Evolutionary conservation across 2,888 invertebrate species (phyloP), one percentile per base, ranked within the genome.

Genomic region (Tetranychus truncatus): DNA sequence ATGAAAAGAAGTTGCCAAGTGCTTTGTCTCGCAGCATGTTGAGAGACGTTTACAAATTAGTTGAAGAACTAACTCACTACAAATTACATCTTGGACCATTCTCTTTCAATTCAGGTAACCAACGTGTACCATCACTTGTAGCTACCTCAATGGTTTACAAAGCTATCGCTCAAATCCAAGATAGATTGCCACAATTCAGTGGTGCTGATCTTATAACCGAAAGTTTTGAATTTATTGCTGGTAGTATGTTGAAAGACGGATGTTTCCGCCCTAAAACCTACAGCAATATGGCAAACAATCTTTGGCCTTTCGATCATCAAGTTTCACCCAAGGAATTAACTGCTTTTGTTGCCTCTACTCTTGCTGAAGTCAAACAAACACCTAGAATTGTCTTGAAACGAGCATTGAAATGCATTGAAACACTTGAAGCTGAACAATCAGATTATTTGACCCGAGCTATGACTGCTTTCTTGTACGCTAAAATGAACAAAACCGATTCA

Each of bases 41-140:
- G 9, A 9, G 34, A 20, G 21, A 24, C 7, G 1, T 72, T 72
- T 24, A 45, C 15, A 21, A 20, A 46, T 44, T 45, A 20, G 24
- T 46, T 20, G 72, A 75, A n/a, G n/a, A 34, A 21, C 18, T 75
- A 1, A 1, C 44, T 11, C 66, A 11, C 15, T 75, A 72, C 71
- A 8, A 65, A 72, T 46, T 71, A n/a, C n/a, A 9, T 4, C 71
- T 34, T 65, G 75, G 75, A 18, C 71, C 75, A 9, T 75, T 72
- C 71, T 75, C 75, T n/a, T n/a, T 75, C 44, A 1, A 45, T 6
- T 20, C 21, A 44, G 46, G 55, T 4, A n/a, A 8, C 5, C 66
- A 65, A 65, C 55, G 44, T 20, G 44, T 45, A 6, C 15, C 44
- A 7, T 71, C 69, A 44, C 21, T 72, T 15, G 71, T 45, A 9